A percentile compares a stretch with the other conserved stretches of the same genome.
Evolutionary conservation across 2,113 vertebrate genomes (phyloP).

Genomic region (Aspidoscelis tigris): DNA sequence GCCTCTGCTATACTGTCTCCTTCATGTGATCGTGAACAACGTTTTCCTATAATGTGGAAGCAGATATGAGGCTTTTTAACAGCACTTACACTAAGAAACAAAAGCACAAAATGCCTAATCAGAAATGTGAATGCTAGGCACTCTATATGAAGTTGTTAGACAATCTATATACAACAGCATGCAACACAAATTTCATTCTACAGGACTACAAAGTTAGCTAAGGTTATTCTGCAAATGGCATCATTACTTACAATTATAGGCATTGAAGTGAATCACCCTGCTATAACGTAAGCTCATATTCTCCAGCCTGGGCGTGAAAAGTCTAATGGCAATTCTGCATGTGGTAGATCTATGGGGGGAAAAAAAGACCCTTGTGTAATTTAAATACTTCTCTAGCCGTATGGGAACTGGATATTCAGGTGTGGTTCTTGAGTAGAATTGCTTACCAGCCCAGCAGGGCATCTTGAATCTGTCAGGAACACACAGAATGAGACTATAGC

Average conservation of each 20-base stretch:
- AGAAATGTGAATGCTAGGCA: too few species aligned
- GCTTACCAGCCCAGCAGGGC: not conserved
- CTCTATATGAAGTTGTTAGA: too few species aligned
- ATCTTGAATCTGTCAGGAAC: too few species aligned
- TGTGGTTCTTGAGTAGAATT: not conserved
- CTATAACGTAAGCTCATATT: slow-evolving; percentile 80
- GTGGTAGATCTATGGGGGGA: slow-evolving; percentile 77
- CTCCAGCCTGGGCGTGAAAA: slow-evolving; percentile 78
- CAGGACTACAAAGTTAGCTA: not conserved
- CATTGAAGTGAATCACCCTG: slow-evolving; percentile 76
- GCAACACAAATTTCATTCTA: not conserved
- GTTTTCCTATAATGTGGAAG: too few species aligned
- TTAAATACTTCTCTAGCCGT: not conserved
- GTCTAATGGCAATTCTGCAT: slow-evolving; percentile 81
- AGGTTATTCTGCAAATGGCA: not conserved
- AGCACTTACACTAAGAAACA: too few species aligned
- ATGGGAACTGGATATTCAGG: not conserved
- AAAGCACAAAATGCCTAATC: too few species aligned
- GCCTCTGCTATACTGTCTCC: too few species aligned
- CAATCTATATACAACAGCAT: too few species aligned
- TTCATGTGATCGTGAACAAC: too few species aligned
- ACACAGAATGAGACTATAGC: too few species aligned
- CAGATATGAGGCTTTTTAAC: too few species aligned
- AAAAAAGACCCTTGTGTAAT: not conserved
- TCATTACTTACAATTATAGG: slow-evolving; percentile 77